phyloP scores from a whole-genome alignment of 2,113 vertebrate species.

The Eretmochelys imbricata region DNA sequence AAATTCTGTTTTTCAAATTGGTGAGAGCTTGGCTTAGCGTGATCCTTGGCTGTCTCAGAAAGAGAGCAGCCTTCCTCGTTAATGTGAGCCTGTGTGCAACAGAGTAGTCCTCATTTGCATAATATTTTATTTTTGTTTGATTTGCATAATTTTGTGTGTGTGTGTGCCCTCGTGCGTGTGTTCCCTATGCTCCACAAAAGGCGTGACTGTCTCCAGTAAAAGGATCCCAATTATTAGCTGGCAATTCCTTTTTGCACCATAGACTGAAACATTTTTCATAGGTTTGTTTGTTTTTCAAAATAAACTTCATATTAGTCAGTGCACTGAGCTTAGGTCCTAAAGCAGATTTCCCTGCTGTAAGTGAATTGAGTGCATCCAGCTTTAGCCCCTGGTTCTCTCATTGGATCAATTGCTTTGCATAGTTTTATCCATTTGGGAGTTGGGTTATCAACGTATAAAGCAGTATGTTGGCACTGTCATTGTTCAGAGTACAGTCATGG shows the following conservation, averaged over 20 bases:
- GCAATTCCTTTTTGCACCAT: slow-evolving; percentile 20
- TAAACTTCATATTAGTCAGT: slow-evolving; percentile 33
- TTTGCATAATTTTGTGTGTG: slow-evolving; percentile 38
- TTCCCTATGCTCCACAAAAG: slow-evolving; percentile 10
- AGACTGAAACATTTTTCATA: slow-evolving; percentile 10
- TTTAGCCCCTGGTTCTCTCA: slow-evolving; percentile 20
- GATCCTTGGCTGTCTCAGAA: background rate
- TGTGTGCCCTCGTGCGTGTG: background rate
- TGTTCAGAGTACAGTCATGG: background rate
- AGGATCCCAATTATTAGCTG: slow-evolving; percentile 41
- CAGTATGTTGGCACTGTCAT: background rate
- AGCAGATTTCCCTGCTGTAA: slow-evolving; percentile 2
- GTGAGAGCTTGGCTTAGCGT: background rate
- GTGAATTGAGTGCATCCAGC: background rate
- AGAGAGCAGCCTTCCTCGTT: background rate
- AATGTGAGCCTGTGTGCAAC: background rate
- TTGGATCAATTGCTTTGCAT: background rate
- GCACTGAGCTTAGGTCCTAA: slow-evolving; percentile 8
- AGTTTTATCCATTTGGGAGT: slow-evolving; percentile 1
- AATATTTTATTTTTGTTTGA: slow-evolving; percentile 4
- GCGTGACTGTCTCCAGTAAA: slow-evolving; percentile 20
- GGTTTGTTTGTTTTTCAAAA: slow-evolving; percentile 12
- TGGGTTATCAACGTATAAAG: background rate
- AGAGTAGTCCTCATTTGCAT: slow-evolving; percentile 34
- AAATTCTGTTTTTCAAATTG: background rate